Base-by-base conservation (phyloP, 2,113 vertebrate species). In the Damaliscus lunatus region DNA sequence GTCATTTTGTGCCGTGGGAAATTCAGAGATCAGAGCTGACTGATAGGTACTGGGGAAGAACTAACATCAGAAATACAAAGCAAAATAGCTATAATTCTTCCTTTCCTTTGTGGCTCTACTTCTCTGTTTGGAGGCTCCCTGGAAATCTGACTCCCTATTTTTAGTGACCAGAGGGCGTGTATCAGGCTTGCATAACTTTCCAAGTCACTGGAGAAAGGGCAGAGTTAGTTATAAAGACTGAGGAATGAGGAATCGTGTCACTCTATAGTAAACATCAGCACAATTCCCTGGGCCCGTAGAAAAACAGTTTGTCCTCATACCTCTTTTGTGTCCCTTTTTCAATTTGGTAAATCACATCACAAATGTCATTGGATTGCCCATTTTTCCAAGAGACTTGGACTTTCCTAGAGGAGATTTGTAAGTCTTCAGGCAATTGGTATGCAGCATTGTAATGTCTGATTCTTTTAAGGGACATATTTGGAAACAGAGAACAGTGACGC, bases 381-480 rank as follows among this genome's bases (percentile, higher is more conserved):
- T 93, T 97, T 96, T 81, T 94, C 93, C 10, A 84, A 90, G 36
- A 95, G 3, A 2, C 33, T 90, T 96, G 87, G 64, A 87, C 40
- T 94, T 96, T 94, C 74, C 40, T 91, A 91, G 80, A 97, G 60
- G 60, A 96, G 25, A 84, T 94, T 64, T 55, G 21, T 96, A 90
- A 96, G 74, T 97, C 62, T 94, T 97, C 50, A 81, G 36, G 92
- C 83, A 98, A 92, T 95, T 98, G 62, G 52, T 97, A 98, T 98
- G 96, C 90, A 88, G 43, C 80, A 96, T 88, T 84, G 71, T 93
- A 96, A 97, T 93, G 87, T 81, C 57, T 96, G 52, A 62, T 96
- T 91, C 95, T 95, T 95, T 62, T 14, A 83, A 93, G 92, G 90
- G 52, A 29, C 53, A 84, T 93, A 96, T 97, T 98, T 97, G 87